These are phyloP conservation scores for Eupeodes latifasciatus DNA, from an alignment of 2,888 invertebrate genomes.

Conservation along the genomic window DNA sequence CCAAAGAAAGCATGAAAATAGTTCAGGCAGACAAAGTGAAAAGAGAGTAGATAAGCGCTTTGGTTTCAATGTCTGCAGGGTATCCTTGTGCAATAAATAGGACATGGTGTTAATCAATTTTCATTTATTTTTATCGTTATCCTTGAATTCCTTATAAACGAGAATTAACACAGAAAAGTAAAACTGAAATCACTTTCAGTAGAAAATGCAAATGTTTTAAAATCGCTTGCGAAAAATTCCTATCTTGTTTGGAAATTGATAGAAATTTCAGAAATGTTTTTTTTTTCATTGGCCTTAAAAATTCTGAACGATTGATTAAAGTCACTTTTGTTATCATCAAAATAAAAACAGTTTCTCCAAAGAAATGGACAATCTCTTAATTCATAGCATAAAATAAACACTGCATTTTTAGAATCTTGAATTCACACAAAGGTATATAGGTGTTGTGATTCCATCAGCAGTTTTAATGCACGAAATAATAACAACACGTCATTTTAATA, in stretches of 20 bases:
- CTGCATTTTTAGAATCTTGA: too few relatives aligned
- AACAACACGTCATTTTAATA: not conserved
- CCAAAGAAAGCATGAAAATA: slow-evolving; percentile 4
- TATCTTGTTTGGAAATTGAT: too few relatives aligned
- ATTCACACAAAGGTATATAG: too few relatives aligned
- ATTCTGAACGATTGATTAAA: too few relatives aligned
- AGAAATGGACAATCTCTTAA: too few relatives aligned
- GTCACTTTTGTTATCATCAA: too few relatives aligned
- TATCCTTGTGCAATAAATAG: not conserved
- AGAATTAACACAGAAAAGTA: not conserved
- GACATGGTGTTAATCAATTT: slow-evolving; percentile 3
- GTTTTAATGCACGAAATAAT: not conserved
- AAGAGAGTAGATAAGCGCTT: too few relatives aligned
- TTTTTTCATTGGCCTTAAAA: too few relatives aligned
- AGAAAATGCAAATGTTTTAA: not conserved
- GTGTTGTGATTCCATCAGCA: not conserved
- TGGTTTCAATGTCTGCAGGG: not conserved
- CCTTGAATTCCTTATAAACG: not conserved
- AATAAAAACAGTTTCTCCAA: too few relatives aligned
- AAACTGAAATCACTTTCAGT: not conserved
- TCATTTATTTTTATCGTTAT: not conserved
- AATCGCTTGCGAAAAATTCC: too few relatives aligned
- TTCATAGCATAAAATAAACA: too few relatives aligned
- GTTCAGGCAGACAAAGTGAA: not conserved
- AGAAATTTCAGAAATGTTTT: too few relatives aligned